These are phyloP conservation scores for Abrostola tripartita DNA, from an alignment of 2,888 invertebrate genomes.

Conservation along the genomic window DNA sequence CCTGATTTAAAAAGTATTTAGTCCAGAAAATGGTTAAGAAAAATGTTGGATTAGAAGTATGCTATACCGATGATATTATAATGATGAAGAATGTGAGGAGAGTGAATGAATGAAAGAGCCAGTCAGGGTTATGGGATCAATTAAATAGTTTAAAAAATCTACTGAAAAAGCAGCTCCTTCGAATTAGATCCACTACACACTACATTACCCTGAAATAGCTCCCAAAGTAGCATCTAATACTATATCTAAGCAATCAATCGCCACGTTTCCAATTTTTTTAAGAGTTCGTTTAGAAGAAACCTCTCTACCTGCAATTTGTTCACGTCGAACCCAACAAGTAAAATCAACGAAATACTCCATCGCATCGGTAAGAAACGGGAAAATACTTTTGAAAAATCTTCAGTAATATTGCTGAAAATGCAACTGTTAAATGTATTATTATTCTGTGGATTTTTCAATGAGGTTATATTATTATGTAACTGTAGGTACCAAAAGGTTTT, in stretches of 20 bases:
- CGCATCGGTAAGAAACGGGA: conserved; percentile 33
- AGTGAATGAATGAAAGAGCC: no score
- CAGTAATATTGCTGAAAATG: conserved; percentile 32
- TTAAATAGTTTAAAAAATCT: no score
- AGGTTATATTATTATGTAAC: not conserved
- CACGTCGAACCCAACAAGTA: conserved; percentile 38
- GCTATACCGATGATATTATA: no score
- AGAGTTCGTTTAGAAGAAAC: conserved; percentile 41
- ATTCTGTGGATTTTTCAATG: not conserved
- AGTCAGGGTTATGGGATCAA: no score
- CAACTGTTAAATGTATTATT: conserved; percentile 2
- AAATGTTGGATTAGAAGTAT: no score
- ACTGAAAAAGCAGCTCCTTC: no score
- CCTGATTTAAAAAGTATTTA: no score
- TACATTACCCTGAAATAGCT: no score
- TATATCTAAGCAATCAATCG: conserved; percentile 45
- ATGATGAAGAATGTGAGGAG: no score
- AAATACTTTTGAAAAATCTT: conserved; percentile 34
- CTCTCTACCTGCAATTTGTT: conserved; percentile 53
- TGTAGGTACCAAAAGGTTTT: not conserved
- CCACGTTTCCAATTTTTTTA: conserved; percentile 54
- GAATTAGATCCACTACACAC: no score
- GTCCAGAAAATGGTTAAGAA: no score
- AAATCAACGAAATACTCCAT: conserved; percentile 45
- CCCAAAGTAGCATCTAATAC: conserved; percentile 10